Conservation (phyloP, 2,113 vertebrate species). For the Alectura lathami region DNA sequence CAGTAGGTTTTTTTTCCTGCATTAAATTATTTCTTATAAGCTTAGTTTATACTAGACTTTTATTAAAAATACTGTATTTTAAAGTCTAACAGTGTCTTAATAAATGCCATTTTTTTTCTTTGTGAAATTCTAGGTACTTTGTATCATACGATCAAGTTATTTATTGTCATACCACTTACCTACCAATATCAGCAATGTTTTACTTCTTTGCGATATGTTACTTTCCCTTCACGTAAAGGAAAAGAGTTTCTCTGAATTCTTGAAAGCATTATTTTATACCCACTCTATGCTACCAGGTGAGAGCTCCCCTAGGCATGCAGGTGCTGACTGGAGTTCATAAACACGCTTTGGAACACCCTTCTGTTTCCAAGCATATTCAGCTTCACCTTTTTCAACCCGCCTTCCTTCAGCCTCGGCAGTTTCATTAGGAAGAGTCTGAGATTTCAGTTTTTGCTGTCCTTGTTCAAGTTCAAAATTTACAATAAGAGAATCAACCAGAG, state of each 20-base stretch:
- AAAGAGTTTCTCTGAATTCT: not conserved
- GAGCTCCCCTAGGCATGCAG: not conserved
- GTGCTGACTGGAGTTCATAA: not conserved
- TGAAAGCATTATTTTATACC: slow-evolving; percentile 76
- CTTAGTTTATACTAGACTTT: not conserved
- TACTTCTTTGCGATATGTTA: not conserved
- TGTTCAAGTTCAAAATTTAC: slow-evolving; percentile 60
- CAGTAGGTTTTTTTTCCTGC: not conserved
- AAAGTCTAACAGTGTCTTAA: not conserved
- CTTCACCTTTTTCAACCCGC: not conserved
- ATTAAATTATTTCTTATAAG: not conserved
- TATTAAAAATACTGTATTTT: not conserved
- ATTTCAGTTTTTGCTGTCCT: not conserved
- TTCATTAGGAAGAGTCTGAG: not conserved
- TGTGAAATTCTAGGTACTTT: not conserved
- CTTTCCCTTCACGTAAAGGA: not conserved
- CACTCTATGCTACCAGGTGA: slow-evolving; percentile 75
- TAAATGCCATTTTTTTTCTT: not conserved
- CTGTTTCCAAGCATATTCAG: not conserved
- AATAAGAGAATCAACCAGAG: slow-evolving; percentile 76
- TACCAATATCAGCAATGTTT: not conserved
- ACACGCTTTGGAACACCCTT: slow-evolving; percentile 63
- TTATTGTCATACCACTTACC: not conserved
- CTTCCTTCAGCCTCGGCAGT: not conserved
- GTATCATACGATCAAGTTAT: not conserved